Evolutionary conservation across 2,797 vertebrate species (phyloP).

Genomic region (Phalloptychus januarius): DNA sequence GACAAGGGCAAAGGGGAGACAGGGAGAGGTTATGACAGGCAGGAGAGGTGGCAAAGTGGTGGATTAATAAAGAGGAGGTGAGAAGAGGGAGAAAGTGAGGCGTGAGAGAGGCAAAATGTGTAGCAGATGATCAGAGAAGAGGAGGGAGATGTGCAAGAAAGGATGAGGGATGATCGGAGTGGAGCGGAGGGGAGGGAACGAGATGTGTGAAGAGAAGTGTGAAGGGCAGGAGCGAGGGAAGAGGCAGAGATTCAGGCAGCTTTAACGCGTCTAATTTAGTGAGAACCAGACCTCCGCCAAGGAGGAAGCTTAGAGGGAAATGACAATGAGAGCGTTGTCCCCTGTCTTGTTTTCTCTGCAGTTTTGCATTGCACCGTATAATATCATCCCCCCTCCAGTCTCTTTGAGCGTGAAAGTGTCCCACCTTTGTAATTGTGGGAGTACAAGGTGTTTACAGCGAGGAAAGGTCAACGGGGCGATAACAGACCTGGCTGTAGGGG

Average conservation of each 20-base stretch:
- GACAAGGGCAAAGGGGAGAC: conserved; percentile 23
- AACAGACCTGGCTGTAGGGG: conserved; percentile 57
- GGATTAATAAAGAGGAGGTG: conserved; percentile 31
- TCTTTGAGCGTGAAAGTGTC: conserved; percentile 46
- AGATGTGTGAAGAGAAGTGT: conserved; percentile 55
- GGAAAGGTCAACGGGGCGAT: conserved; percentile 60
- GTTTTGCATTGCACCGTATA: conserved; percentile 29
- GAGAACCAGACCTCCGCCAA: conserved; percentile 36
- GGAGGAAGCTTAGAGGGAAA: conserved; percentile 44
- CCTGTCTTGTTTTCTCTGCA: conserved; percentile 23
- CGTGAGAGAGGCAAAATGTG: conserved; percentile 32
- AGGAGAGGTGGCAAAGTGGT: conserved; percentile 28
- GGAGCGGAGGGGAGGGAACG: conserved; percentile 21
- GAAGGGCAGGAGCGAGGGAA: conserved; percentile 28
- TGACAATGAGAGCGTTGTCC: conserved; percentile 46
- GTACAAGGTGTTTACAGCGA: conserved; percentile 62
- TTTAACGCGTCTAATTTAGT: conserved; percentile 29
- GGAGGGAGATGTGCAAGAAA: conserved; percentile 35
- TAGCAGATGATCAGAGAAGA: conserved; percentile 35
- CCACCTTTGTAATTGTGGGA: conserved; percentile 62
- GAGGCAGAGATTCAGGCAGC: conserved; percentile 15
- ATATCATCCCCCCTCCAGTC: conserved; percentile 34
- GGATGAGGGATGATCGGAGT: conserved; percentile 44
- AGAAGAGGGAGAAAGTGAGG: conserved; percentile 28
- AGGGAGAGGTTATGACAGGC: conserved; percentile 34